Percentiles rank a stretch among this genome's conserved stretches.
Evolutionary conservation across 2,797 vertebrate genomes (phyloP).

Genomic region (Danio aesculapii): DNA sequence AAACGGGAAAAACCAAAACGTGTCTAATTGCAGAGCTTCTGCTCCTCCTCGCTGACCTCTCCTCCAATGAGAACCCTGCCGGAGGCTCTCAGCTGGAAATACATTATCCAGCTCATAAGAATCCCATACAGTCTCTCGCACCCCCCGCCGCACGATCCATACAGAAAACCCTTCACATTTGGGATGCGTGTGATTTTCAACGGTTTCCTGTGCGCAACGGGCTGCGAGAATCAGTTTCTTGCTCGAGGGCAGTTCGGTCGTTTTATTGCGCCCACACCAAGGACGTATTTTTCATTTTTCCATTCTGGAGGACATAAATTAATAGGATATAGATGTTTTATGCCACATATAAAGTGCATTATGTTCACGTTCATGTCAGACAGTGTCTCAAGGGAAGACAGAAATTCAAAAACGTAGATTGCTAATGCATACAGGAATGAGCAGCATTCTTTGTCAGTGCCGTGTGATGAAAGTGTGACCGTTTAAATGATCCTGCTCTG

Average conservation of each 20-base stretch:
- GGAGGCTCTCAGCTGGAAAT: conserved; percentile 18
- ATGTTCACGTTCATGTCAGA: conserved; percentile 50
- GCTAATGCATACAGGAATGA: conserved; percentile 46
- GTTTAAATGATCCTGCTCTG: background rate
- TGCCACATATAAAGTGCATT: conserved; percentile 62
- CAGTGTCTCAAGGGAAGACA: conserved; percentile 47
- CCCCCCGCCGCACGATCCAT: background rate
- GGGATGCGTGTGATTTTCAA: background rate
- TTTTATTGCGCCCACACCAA: conserved; percentile 53
- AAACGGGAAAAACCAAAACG: background rate
- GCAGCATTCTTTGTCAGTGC: conserved; percentile 49
- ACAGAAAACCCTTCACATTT: conserved; percentile 10
- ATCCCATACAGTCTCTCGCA: background rate
- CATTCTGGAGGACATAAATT: conserved; percentile 32
- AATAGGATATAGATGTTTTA: conserved; percentile 43
- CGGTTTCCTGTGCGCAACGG: background rate
- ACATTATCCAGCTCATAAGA: background rate
- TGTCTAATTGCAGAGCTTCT: background rate
- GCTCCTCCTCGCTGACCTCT: conserved; percentile 6
- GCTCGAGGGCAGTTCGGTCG: conserved; percentile 25
- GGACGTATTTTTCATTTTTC: conserved; percentile 39
- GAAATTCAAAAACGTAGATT: conserved; percentile 35
- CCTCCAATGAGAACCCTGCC: background rate
- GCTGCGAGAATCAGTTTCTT: conserved; percentile 18
- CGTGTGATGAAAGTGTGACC: background rate